phyloP scores from a whole-genome alignment of 2,888 invertebrate genomes.

The Harmothoe impar region DNA sequence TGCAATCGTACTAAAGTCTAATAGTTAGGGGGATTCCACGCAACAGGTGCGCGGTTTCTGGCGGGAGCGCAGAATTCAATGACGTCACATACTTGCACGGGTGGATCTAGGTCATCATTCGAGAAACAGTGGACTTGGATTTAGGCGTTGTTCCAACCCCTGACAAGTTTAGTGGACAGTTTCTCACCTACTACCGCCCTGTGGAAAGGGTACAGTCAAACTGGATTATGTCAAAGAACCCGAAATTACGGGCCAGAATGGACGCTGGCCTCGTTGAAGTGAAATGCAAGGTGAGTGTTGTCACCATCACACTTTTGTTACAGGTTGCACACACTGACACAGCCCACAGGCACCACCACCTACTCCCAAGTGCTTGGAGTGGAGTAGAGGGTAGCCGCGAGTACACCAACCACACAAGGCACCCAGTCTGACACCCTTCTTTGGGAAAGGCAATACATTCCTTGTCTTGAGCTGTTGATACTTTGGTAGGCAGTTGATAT shows the following conservation, averaged over 20 bases:
- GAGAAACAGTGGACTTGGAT: slow-evolving; percentile 41
- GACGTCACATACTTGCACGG: background rate
- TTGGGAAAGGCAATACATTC: too few relatives aligned
- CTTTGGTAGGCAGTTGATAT: too few relatives aligned
- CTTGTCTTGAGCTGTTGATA: too few relatives aligned
- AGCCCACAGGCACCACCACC: too few relatives aligned
- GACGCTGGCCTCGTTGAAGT: slow-evolving; percentile 55
- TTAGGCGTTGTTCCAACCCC: slow-evolving; percentile 55
- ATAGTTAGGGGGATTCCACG: slow-evolving; percentile 8
- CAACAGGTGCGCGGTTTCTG: slow-evolving; percentile 47
- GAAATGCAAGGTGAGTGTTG: slow-evolving; percentile 55
- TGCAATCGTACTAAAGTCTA: too few relatives aligned
- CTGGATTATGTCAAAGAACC: slow-evolving; percentile 58
- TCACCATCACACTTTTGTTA: slow-evolving; percentile 25
- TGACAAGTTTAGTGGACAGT: slow-evolving; percentile 7
- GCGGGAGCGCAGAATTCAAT: slow-evolving; percentile 5
- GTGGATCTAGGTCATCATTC: slow-evolving; percentile 29
- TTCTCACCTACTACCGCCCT: slow-evolving; percentile 30
- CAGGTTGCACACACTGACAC: background rate
- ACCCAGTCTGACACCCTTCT: too few relatives aligned
- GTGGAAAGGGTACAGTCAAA: slow-evolving; percentile 43
- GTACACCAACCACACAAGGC: too few relatives aligned
- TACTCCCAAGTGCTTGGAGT: too few relatives aligned
- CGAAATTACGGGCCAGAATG: slow-evolving; percentile 31
- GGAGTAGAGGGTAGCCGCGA: too few relatives aligned